Percentiles rank a stretch among this genome's conserved stretches.
phyloP scores from a whole-genome alignment of 2,113 vertebrate species.

The Xyrauchen texanus region DNA sequence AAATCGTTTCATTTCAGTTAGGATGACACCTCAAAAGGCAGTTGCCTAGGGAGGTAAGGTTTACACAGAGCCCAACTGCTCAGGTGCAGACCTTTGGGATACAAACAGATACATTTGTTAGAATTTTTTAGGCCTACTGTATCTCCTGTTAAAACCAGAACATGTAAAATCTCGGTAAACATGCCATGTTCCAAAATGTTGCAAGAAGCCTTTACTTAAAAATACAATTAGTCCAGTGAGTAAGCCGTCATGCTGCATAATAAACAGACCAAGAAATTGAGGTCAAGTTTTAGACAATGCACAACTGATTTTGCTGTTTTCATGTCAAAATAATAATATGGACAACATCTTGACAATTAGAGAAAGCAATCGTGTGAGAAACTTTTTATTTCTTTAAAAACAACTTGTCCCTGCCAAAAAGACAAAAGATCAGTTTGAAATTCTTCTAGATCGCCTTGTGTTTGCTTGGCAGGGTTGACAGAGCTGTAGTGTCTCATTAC shows the following conservation, averaged over 20 bases:
- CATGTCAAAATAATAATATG: not conserved
- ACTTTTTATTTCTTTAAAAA: not conserved
- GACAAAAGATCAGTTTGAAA: conserved; percentile 46
- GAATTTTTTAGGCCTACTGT: too few species aligned
- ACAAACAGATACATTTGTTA: too few species aligned
- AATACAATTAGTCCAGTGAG: not conserved
- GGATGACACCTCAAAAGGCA: too few species aligned
- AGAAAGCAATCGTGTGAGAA: not conserved
- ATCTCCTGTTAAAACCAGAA: not conserved
- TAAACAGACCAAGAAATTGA: conserved; percentile 13
- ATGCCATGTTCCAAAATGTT: not conserved
- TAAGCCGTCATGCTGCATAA: not conserved
- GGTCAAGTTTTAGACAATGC: conserved; percentile 14
- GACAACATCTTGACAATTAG: not conserved
- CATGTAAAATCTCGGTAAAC: not conserved
- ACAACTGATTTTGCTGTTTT: conserved; percentile 16
- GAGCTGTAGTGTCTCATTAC: conserved; percentile 83
- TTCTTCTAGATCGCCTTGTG: conserved; percentile 58
- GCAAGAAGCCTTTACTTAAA: not conserved
- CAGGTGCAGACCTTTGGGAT: too few species aligned
- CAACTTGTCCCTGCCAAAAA: conserved; percentile 19
- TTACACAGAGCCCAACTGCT: too few species aligned
- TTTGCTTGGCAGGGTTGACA: conserved; percentile 84
- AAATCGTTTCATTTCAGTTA: too few species aligned
- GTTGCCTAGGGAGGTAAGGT: too few species aligned